These are phyloP conservation scores for Hippocampus guttulatus DNA, from an alignment of 2,113 vertebrate genomes.

Conservation along the genomic window DNA sequence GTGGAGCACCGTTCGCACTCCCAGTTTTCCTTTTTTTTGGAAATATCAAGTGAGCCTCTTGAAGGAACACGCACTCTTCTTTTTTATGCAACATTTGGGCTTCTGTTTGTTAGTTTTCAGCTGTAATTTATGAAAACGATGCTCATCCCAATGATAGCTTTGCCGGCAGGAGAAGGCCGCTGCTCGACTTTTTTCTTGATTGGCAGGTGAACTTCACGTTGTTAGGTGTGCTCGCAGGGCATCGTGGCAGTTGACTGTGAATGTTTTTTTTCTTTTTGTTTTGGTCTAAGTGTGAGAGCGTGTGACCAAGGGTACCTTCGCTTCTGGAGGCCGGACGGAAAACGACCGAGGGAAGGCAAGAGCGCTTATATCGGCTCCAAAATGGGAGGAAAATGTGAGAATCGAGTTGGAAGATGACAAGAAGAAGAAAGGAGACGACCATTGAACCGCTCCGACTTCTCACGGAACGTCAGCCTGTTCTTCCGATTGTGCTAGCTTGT, in stretches of 20 bases:
- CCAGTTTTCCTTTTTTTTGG: background rate
- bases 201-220: background rate
- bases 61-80: background rate
- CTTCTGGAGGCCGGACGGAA: background rate
- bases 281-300: background rate
- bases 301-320: background rate
- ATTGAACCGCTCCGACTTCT: no score
- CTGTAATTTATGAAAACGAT: background rate
- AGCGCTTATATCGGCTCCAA: background rate
- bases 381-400: background rate
- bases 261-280: background rate
- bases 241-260: slow-evolving; percentile 5
- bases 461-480: no score
- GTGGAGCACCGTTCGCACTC: background rate
- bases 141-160: background rate
- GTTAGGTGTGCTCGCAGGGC: background rate
- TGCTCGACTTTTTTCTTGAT: background rate
- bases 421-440: no score
- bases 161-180: background rate
- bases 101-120: background rate
- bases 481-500: no score
- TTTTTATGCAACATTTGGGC: background rate
- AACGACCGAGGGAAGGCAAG: background rate
- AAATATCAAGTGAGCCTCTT: background rate
- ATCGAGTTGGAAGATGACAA: background rate